These are phyloP conservation scores for Polydrusus tereticollis DNA, from an alignment of 2,888 invertebrate genomes.

Conservation along the genomic window DNA sequence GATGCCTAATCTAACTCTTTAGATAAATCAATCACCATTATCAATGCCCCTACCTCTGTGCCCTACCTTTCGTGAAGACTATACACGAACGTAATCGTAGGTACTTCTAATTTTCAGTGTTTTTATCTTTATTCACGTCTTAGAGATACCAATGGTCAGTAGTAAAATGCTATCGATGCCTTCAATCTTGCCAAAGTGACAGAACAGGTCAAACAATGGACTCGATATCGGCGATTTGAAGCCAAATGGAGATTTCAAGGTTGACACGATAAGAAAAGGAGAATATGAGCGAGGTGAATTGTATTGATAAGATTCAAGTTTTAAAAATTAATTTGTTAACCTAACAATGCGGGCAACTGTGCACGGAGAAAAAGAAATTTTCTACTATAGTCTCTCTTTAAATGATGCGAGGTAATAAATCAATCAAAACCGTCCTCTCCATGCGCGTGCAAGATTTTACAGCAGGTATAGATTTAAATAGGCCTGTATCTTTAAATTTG, in stretches of 20 bases:
- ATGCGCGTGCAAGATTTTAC: no score
- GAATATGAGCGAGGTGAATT: neutral
- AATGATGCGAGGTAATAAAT: no score
- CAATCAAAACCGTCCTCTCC: no score
- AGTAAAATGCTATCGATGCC: constrained; percentile 22
- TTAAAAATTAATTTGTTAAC: constrained; percentile 7
- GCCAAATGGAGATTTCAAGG: neutral
- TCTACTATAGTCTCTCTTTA: no score
- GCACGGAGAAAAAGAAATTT: neutral
- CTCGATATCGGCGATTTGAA: constrained; percentile 4
- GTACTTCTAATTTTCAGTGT: neutral
- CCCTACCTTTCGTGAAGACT: no score
- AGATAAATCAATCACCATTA: no score
- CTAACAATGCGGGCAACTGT: neutral
- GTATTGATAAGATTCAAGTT: constrained; percentile 19
- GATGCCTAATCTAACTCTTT: no score
- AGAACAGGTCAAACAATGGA: constrained; percentile 15
- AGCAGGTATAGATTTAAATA: no score
- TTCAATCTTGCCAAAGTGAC: constrained; percentile 38
- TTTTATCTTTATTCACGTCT: neutral
- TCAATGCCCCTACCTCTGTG: no score
- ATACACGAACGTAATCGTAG: neutral
- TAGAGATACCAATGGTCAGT: constrained; percentile 11
- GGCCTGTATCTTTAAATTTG: no score
- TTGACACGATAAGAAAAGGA: constrained; percentile 12